Evolutionary conservation across 2,797 vertebrate species (phyloP).

Genomic region (Cyprinodon diabolis): DNA sequence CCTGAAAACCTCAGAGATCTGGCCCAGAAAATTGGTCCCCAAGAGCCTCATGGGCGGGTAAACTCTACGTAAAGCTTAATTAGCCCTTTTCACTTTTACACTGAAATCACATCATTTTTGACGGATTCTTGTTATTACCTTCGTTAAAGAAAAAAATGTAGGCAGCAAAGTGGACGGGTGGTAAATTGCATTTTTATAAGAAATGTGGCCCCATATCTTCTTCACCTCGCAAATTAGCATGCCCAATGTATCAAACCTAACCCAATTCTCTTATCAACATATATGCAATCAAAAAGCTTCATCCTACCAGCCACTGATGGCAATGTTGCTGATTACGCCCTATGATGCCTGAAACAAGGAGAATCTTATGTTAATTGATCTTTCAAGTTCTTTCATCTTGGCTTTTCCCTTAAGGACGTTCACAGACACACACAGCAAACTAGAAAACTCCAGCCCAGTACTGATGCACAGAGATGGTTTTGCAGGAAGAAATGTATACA

Average conservation of each 20-base stretch:
- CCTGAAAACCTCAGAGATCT: slow-evolving; percentile 56
- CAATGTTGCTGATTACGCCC: slow-evolving; percentile 23
- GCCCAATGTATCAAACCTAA: neutral
- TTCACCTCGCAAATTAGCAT: neutral
- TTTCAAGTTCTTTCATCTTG: slow-evolving; percentile 16
- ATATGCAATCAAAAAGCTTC: neutral
- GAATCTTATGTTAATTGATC: slow-evolving; percentile 22
- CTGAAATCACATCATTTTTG: slow-evolving; percentile 33
- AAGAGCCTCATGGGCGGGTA: slow-evolving; percentile 29
- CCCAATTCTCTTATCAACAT: slow-evolving; percentile 6
- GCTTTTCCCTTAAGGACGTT: slow-evolving; percentile 25
- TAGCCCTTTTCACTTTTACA: slow-evolving; percentile 49
- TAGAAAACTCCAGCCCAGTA: slow-evolving; percentile 5
- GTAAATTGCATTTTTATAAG: slow-evolving; percentile 2
- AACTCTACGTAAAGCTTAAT: slow-evolving; percentile 60
- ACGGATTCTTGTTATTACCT: slow-evolving; percentile 36
- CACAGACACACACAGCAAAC: slow-evolving; percentile 10
- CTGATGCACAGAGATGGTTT: slow-evolving; percentile 8
- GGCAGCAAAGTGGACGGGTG: neutral
- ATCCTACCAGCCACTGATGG: neutral
- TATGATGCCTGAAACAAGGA: slow-evolving; percentile 20
- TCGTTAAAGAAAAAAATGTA: slow-evolving; percentile 18
- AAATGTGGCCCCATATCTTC: neutral
- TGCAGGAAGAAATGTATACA: slow-evolving; percentile 2
- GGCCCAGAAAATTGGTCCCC: slow-evolving; percentile 59